These are phyloP conservation scores for Laticauda colubrina DNA, from an alignment of 2,113 vertebrate species.

Conservation along the genomic window DNA sequence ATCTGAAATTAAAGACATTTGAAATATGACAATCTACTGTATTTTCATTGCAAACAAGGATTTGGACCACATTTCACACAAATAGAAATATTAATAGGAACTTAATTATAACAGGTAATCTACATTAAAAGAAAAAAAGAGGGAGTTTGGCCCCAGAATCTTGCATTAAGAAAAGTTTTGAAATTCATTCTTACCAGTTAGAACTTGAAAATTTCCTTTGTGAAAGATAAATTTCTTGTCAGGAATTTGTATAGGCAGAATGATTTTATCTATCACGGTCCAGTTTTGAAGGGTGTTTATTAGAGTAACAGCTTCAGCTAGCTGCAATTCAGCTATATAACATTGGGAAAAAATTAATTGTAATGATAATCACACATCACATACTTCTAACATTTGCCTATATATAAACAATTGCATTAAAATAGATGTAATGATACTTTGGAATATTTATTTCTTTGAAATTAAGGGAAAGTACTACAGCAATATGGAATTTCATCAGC, in stretches of 20 bases:
- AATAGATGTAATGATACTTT: neutral
- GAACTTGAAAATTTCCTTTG: conserved; percentile 81
- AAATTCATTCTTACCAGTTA: conserved; percentile 76
- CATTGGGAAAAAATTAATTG: neutral
- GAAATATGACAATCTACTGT: neutral
- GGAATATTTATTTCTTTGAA: neutral
- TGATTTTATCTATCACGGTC: conserved; percentile 78
- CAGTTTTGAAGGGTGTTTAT: conserved; percentile 84
- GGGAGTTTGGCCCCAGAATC: neutral
- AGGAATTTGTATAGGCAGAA: conserved; percentile 82
- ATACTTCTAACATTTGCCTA: neutral
- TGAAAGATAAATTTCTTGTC: conserved; percentile 83
- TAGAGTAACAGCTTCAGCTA: conserved; percentile 84
- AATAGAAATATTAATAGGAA: neutral
- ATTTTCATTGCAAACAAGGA: neutral
- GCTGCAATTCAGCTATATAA: conserved; percentile 82
- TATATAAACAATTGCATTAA: neutral
- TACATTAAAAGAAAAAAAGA: neutral
- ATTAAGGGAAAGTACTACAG: neutral
- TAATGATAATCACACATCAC: neutral
- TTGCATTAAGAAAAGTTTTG: neutral
- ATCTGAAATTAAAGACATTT: neutral
- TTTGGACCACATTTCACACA: neutral
- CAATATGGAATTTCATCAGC: neutral
- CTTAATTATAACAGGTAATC: neutral